Conservation (phyloP, 2,113 vertebrate species). For the Apteryx owenii region DNA sequence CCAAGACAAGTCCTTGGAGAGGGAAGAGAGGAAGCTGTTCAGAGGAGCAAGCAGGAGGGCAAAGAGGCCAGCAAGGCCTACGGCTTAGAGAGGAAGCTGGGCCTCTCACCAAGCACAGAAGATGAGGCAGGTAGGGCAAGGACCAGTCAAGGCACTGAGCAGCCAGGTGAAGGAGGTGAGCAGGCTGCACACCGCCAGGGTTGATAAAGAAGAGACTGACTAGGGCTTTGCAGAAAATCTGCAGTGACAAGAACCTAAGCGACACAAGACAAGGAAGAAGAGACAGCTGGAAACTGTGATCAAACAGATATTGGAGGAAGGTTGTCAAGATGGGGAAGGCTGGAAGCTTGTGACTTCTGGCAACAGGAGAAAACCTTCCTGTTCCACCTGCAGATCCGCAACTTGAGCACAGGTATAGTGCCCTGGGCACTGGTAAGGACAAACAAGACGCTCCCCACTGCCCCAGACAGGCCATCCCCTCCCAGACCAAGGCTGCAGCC, state of each 20-base stretch:
- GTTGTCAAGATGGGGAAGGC: accelerated
- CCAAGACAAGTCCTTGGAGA: not conserved
- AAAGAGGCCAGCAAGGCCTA: no score
- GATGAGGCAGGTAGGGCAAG: not conserved
- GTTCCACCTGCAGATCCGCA: not conserved
- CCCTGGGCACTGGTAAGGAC: not conserved
- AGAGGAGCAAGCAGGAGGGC: not conserved
- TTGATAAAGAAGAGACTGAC: no score
- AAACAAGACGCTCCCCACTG: not conserved
- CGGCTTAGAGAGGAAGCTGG: not conserved
- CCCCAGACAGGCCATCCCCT: no score
- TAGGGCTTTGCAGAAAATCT: no score
- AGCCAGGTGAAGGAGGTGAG: no score
- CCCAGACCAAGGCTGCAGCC: not conserved
- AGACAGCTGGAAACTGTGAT: no score
- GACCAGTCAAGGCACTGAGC: not conserved
- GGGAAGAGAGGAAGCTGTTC: not conserved
- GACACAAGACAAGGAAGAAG: no score
- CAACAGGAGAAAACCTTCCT: not conserved
- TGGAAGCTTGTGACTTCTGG: not conserved
- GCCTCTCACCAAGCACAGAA: not conserved
- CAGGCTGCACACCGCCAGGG: no score
- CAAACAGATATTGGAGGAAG: no score
- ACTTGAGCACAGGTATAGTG: not conserved
- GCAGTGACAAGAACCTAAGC: no score